These are phyloP conservation scores for Machaerirhynchus nigripectus DNA, from an alignment of 2,113 vertebrate species.

Conservation along the genomic window DNA sequence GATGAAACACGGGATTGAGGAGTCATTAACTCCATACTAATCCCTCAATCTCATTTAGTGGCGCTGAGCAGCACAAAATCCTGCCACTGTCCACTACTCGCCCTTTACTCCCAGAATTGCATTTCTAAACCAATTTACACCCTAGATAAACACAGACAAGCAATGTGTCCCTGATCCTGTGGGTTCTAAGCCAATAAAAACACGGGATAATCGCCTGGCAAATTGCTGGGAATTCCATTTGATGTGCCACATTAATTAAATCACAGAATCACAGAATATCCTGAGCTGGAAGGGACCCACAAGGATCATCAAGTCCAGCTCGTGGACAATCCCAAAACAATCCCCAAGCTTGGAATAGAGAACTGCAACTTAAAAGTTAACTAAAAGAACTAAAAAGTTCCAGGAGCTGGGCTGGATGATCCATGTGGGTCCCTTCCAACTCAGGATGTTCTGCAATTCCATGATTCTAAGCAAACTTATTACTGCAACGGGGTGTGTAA, in stretches of 20 bases:
- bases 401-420: neutral
- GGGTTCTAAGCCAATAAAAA: neutral
- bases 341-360: neutral
- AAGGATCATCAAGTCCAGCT: neutral
- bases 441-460: neutral
- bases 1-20: neutral
- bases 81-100: neutral
- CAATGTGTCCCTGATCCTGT: neutral
- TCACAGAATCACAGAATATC: rapidly evolving
- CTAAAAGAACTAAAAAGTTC: neutral
- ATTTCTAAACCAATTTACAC: neutral
- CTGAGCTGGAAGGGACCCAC: neutral
- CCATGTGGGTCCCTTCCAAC: neutral
- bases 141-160: neutral
- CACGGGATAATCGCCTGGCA: rapidly evolving
- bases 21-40: conserved; percentile 10
- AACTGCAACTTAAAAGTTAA: neutral
- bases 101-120: neutral
- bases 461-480: neutral
- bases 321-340: neutral
- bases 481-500: neutral
- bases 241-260: neutral
- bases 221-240: neutral
- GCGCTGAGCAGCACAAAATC: neutral
- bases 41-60: conserved; percentile 4